phyloP scores from a whole-genome alignment of 2,113 vertebrate species.

The Rynchops niger region DNA sequence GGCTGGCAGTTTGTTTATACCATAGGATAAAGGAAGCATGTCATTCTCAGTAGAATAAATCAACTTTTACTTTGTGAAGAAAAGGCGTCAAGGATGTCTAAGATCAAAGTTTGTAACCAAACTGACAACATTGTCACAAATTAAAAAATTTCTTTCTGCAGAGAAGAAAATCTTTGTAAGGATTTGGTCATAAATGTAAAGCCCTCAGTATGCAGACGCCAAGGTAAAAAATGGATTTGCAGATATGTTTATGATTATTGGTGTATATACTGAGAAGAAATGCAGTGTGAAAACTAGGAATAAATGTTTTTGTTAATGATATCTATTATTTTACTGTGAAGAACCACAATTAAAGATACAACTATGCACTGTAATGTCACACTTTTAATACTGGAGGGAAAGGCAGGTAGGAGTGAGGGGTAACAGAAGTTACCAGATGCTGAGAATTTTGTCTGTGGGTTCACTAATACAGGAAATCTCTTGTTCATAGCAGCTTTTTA shows the following conservation, averaged over 20 bases:
- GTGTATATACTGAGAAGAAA: neutral
- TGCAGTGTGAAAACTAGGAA: neutral
- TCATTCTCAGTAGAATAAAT: neutral
- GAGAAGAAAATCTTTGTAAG: neutral
- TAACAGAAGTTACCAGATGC: neutral
- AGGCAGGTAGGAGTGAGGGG: neutral
- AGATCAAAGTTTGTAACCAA: constrained; percentile 9
- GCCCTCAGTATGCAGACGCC: neutral
- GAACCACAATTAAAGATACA: neutral
- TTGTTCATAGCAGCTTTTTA: neutral
- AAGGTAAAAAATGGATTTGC: neutral
- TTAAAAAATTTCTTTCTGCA: neutral
- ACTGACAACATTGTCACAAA: neutral
- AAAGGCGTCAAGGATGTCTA: neutral
- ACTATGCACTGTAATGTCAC: neutral
- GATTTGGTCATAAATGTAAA: neutral
- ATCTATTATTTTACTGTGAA: neutral
- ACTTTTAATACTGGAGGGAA: neutral
- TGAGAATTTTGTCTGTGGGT: neutral
- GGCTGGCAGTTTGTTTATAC: neutral
- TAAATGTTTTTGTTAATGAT: neutral
- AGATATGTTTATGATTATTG: neutral
- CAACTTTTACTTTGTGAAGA: neutral
- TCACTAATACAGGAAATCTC: neutral
- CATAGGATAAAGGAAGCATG: neutral